Percentiles rank a stretch among this genome's conserved stretches.
These are phyloP conservation scores for Lordiphosa collinella DNA, from an alignment of 1,140 invertebrate species.

Conservation along the genomic window DNA sequence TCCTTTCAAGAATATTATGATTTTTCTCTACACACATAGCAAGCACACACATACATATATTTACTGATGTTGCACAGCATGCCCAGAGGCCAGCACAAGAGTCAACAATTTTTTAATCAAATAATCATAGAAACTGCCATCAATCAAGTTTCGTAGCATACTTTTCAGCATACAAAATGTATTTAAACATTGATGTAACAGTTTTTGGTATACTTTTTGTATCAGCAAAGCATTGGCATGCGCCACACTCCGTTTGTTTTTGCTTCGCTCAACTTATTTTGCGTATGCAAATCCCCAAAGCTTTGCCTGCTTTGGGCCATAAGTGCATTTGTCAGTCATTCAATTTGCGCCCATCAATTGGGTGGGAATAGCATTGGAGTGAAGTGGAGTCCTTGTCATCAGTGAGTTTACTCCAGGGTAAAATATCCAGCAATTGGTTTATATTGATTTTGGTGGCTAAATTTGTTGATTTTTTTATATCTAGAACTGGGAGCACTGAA, in stretches of 20 bases:
- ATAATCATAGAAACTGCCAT: slow-evolving; percentile 48
- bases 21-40: slow-evolving; percentile 11
- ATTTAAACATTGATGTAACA: slow-evolving; percentile 34
- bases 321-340: slow-evolving; percentile 72
- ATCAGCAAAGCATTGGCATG: slow-evolving; percentile 21
- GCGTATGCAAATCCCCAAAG: slow-evolving; percentile 62
- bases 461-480: slow-evolving; percentile 14
- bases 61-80: slow-evolving; percentile 49
- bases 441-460: slow-evolving; percentile 57
- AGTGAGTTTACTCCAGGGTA: slow-evolving; percentile 38
- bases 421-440: slow-evolving; percentile 57
- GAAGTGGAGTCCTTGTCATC: slow-evolving; percentile 22
- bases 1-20: slow-evolving; percentile 53
- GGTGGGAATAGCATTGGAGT: neutral
- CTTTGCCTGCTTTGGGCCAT: slow-evolving; percentile 33
- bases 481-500: no score
- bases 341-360: slow-evolving; percentile 36
- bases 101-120: slow-evolving; percentile 18
- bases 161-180: slow-evolving; percentile 20
- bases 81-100: slow-evolving; percentile 28
- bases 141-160: slow-evolving; percentile 38
- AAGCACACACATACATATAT: slow-evolving; percentile 15
- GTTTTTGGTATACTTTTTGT: slow-evolving; percentile 25
- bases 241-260: slow-evolving; percentile 25
- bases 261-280: slow-evolving; percentile 25